Conservation (phyloP, 2,888 invertebrate genomes). For the Microplitis manilae region DNA sequence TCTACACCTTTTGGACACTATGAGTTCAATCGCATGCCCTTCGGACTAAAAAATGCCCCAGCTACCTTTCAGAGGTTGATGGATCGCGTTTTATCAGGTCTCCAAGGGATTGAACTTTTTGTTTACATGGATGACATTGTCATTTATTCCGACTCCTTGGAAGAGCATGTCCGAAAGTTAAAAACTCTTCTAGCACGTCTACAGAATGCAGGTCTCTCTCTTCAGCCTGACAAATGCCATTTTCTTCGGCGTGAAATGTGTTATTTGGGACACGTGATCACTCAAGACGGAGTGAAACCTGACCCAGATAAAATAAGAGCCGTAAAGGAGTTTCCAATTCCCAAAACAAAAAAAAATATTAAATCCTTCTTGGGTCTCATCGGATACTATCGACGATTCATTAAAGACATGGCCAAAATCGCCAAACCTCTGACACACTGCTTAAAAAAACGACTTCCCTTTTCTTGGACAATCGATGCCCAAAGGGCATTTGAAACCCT, state of each 20-base stretch:
- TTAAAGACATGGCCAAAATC: constrained; percentile 42
- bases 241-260: constrained; percentile 15
- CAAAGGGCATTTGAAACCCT: not conserved
- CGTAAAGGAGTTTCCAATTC: constrained; percentile 41
- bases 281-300: constrained; percentile 40
- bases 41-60: constrained; percentile 61
- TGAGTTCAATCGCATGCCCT: constrained; percentile 55
- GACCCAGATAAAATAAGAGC: constrained; percentile 42
- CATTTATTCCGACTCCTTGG: constrained; percentile 4
- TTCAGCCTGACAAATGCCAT: not conserved
- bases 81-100: constrained; percentile 54
- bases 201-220: not conserved
- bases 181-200: not conserved
- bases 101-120: constrained; percentile 28
- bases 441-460: constrained; percentile 18
- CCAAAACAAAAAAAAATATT: constrained; percentile 43
- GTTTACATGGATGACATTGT: constrained; percentile 32
- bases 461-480: constrained; percentile 15
- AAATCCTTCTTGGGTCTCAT: constrained; percentile 45
- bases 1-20: constrained; percentile 51
- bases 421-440: constrained; percentile 39
- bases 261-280: constrained; percentile 48
- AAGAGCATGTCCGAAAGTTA: constrained; percentile 21
- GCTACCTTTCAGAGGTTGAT: constrained; percentile 61
- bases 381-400: constrained; percentile 47